These are phyloP conservation scores for Hedya salicella DNA, from an alignment of 2,888 invertebrate species.

Conservation along the genomic window DNA sequence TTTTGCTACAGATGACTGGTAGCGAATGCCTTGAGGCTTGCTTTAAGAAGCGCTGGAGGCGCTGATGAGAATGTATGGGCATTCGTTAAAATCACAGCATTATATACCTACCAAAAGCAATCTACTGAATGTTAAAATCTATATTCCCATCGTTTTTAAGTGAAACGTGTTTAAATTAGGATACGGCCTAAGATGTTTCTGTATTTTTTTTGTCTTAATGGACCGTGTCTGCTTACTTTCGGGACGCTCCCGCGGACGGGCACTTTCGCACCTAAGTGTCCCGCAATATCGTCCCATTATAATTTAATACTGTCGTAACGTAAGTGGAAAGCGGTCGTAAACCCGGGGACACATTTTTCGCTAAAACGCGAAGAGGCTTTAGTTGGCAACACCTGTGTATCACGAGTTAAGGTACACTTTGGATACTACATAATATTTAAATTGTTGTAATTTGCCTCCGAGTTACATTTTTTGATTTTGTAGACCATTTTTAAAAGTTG, in stretches of 20 bases:
- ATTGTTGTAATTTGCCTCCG: no score
- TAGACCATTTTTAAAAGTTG: no score
- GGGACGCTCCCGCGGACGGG: not conserved
- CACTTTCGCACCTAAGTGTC: conserved; percentile 20
- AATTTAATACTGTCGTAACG: conserved; percentile 31
- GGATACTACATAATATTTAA: not conserved
- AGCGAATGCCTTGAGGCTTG: no score
- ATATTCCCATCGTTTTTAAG: no score
- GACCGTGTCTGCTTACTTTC: conserved; percentile 1
- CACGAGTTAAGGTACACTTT: conserved; percentile 14
- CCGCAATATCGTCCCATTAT: conserved; percentile 31
- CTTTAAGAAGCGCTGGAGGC: no score
- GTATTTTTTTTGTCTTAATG: not conserved
- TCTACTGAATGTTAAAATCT: no score
- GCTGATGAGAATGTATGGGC: no score
- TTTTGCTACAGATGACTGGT: no score
- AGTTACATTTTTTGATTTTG: no score
- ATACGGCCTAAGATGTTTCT: not conserved
- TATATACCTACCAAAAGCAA: no score
- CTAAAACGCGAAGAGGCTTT: conserved; percentile 47
- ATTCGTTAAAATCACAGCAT: no score
- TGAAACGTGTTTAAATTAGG: not conserved
- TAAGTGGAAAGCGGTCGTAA: conserved; percentile 47
- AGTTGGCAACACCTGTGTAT: conserved; percentile 48
- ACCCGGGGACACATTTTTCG: conserved; percentile 44